Evolutionary conservation across 2,888 invertebrate genomes (phyloP).

Genomic region (Epiblema foenella): DNA sequence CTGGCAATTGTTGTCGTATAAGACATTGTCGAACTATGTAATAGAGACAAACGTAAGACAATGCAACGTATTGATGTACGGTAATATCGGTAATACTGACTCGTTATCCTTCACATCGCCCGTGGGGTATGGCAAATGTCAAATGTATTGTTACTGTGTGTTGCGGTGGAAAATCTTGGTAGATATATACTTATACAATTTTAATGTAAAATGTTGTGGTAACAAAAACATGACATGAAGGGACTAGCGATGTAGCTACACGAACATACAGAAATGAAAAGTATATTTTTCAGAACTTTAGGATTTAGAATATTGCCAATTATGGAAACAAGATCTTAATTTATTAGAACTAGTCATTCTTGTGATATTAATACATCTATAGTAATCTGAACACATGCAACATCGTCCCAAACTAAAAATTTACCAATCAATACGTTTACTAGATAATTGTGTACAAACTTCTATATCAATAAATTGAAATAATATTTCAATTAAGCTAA

Average conservation of each 20-base stretch:
- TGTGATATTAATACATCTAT: constrained; percentile 17
- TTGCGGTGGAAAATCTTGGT: constrained; percentile 26
- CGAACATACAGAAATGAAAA: background rate
- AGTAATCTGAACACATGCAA: constrained; percentile 2
- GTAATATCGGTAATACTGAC: constrained; percentile 44
- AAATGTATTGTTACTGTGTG: constrained; percentile 30
- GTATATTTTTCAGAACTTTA: background rate
- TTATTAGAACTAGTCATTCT: background rate
- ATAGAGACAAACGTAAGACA: constrained; percentile 33
- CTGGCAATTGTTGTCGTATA: constrained; percentile 20
- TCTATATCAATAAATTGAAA: no score
- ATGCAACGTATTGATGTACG: constrained; percentile 41
- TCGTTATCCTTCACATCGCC: constrained; percentile 45
- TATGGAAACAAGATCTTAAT: constrained; percentile 1
- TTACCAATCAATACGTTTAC: background rate
- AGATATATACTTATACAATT: background rate
- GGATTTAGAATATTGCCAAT: background rate
- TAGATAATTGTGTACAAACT: background rate
- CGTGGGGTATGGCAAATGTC: constrained; percentile 46
- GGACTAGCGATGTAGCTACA: no score
- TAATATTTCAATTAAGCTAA: no score
- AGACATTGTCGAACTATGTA: constrained; percentile 7
- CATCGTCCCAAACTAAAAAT: background rate
- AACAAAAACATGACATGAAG: background rate
- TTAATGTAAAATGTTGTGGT: constrained; percentile 2